Conservation (phyloP, 1,140 invertebrate species). For the Paracyclopina nana region DNA sequence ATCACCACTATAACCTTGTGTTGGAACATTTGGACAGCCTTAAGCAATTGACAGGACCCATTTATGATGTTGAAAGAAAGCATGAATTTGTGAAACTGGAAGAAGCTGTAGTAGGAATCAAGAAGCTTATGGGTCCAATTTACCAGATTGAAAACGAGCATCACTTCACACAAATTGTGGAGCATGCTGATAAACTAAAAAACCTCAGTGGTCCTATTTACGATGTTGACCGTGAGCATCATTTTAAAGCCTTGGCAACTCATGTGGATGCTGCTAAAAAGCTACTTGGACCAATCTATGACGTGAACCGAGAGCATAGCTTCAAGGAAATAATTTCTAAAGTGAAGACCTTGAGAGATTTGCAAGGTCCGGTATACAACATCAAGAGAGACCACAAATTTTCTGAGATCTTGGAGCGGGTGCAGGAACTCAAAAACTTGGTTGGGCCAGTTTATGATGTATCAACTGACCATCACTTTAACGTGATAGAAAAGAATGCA, state of each 20-base stretch:
- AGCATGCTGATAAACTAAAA: background rate
- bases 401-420: constrained; percentile 2
- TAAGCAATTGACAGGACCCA: constrained; percentile 12
- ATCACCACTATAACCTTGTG: constrained; percentile 11
- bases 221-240: constrained; percentile 15
- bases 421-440: constrained; percentile 10
- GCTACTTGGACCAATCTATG: constrained; percentile 11
- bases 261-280: constrained; percentile 6
- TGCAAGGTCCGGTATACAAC: constrained; percentile 9
- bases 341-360: background rate
- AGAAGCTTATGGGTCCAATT: constrained; percentile 7
- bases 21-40: background rate
- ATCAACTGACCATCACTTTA: constrained; percentile 5
- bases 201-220: constrained; percentile 11
- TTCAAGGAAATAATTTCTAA: constrained; percentile 12
- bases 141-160: constrained; percentile 14
- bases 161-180: constrained; percentile 12
- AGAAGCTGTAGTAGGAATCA: constrained; percentile 6
- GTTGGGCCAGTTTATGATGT: constrained; percentile 12
- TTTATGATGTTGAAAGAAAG: constrained; percentile 10
- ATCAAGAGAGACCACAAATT: constrained; percentile 12
- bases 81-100: constrained; percentile 14
- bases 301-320: constrained; percentile 14
- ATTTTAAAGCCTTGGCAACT: constrained; percentile 12
- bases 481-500: constrained; percentile 3